Evolutionary conservation across 2,797 vertebrate species (phyloP).

Genomic region (Rhabdomys pumilio): DNA sequence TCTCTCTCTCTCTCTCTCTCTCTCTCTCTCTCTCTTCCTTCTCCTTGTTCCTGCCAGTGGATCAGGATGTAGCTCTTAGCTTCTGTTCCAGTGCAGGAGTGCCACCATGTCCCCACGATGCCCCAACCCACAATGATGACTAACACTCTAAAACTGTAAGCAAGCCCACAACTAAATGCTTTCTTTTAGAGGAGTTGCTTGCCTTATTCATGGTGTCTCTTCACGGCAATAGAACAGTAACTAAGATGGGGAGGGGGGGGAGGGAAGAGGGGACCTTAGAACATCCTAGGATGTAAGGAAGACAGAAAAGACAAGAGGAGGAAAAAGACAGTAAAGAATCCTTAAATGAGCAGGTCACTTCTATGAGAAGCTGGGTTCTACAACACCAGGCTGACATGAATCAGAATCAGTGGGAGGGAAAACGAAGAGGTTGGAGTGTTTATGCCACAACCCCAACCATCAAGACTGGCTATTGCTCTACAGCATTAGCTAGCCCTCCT

Average conservation of each 20-base stretch:
- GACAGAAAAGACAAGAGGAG: neutral
- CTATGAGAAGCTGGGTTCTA: neutral
- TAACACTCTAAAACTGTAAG: neutral
- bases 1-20: neutral
- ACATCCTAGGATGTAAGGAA: neutral
- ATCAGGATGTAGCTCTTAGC: neutral
- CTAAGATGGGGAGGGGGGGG: neutral
- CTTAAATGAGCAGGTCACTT: neutral
- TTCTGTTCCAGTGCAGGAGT: neutral
- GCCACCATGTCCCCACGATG: neutral
- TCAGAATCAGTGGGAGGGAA: neutral
- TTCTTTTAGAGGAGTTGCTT: neutral
- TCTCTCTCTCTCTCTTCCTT: neutral
- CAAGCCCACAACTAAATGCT: neutral
- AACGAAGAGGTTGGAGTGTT: neutral
- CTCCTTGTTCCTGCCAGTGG: neutral
- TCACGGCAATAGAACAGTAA: neutral
- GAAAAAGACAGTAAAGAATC: neutral
- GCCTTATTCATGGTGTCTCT: neutral
- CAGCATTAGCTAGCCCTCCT: neutral
- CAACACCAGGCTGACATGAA: accelerated
- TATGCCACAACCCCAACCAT: neutral
- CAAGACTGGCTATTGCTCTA: neutral
- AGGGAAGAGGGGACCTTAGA: neutral
- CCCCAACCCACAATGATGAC: neutral